A percentile compares a stretch with the other conserved stretches of the same genome.
phyloP scores from a whole-genome alignment of 2,888 invertebrate species.

The Cryptocheilus praepositus region DNA sequence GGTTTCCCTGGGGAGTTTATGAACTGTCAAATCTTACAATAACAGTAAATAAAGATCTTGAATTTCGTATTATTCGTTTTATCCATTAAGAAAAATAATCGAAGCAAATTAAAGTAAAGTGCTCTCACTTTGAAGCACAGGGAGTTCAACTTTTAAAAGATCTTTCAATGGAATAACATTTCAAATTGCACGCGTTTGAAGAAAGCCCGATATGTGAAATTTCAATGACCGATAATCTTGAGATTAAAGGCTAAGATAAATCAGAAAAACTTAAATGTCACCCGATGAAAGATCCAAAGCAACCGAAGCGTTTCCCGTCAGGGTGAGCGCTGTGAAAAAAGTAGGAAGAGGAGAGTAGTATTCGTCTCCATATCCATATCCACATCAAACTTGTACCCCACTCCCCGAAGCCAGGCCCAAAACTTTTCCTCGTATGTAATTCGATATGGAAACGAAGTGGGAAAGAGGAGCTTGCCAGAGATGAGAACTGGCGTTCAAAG shows the following conservation, averaged over 20 bases:
- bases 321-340: conserved; percentile 37
- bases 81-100: no score
- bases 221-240: conserved; percentile 54
- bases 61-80: conserved; percentile 23
- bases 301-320: conserved; percentile 33
- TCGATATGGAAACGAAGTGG: conserved; percentile 61
- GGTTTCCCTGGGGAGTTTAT: conserved; percentile 10
- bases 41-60: neutral
- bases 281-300: conserved; percentile 47
- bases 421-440: conserved; percentile 65
- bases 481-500: conserved; percentile 37
- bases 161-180: no score
- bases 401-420: conserved; percentile 50
- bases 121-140: no score
- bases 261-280: conserved; percentile 47
- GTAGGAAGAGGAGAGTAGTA: conserved; percentile 45
- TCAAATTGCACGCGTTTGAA: no score
- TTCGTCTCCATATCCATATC: conserved; percentile 56
- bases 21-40: conserved; percentile 4
- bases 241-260: conserved; percentile 58
- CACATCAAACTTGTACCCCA: conserved; percentile 62
- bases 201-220: neutral
- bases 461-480: conserved; percentile 42
- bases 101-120: no score
- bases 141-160: no score